A percentile compares a stretch with the other conserved stretches of the same genome.
These are phyloP conservation scores for Operophtera brumata DNA, from an alignment of 2,888 invertebrate genomes.

Conservation along the genomic window DNA sequence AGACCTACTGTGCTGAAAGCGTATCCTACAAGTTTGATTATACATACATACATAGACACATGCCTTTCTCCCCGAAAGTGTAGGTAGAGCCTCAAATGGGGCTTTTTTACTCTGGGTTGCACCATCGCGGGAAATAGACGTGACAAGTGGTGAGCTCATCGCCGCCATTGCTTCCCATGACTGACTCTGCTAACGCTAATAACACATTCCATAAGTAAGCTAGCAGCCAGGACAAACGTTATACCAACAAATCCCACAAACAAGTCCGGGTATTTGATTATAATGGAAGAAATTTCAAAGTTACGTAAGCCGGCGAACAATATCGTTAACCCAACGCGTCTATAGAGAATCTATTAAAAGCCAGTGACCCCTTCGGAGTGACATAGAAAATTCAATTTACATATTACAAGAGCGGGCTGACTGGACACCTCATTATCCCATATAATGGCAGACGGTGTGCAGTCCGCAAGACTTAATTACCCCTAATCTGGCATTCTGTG, in stretches of 20 bases:
- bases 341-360: slow-evolving; percentile 42
- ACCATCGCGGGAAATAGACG: too few relatives aligned
- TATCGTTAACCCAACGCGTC: slow-evolving; percentile 13
- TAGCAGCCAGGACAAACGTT: too few relatives aligned
- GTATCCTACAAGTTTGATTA: slow-evolving; percentile 1
- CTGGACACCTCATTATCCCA: slow-evolving; percentile 77
- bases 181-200: too few relatives aligned
- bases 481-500: slow-evolving; percentile 73
- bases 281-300: slow-evolving; percentile 10
- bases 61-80: too few relatives aligned
- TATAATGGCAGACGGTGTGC: slow-evolving; percentile 67
- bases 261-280: too few relatives aligned
- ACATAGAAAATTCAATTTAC: slow-evolving; percentile 73
- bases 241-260: too few relatives aligned
- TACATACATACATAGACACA: background rate
- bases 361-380: slow-evolving; percentile 47
- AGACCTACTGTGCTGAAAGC: slow-evolving; percentile 10
- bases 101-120: too few relatives aligned
- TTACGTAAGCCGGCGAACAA: slow-evolving; percentile 8
- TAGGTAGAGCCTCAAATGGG: too few relatives aligned
- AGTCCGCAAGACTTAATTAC: slow-evolving; percentile 74
- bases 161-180: too few relatives aligned
- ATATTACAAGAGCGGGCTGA: slow-evolving; percentile 68
- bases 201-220: too few relatives aligned
- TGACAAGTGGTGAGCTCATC: too few relatives aligned